A percentile compares a stretch with the other conserved stretches of the same genome.
Conservation (phyloP, 2,888 invertebrate genomes). For the Cerastoderma edule region DNA sequence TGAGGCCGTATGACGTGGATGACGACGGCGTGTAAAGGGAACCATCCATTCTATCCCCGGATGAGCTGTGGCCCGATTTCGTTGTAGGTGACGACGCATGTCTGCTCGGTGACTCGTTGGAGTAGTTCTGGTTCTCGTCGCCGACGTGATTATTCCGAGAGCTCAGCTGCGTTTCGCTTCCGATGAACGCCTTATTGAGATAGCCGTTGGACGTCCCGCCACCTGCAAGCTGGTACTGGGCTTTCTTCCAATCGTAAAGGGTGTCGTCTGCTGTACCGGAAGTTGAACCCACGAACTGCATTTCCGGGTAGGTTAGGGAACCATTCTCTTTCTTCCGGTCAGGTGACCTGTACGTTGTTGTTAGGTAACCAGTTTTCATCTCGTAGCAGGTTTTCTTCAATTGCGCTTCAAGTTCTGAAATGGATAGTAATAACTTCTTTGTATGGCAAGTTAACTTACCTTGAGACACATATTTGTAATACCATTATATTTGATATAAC, state of each 20-base stretch:
- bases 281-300: constrained; percentile 37
- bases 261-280: constrained; percentile 41
- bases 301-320: constrained; percentile 29
- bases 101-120: constrained; percentile 20
- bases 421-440: background rate
- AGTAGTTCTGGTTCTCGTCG: constrained; percentile 36
- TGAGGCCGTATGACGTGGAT: constrained; percentile 41
- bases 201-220: constrained; percentile 32
- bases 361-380: constrained; percentile 19
- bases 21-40: constrained; percentile 45
- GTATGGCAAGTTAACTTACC: too few relatives aligned
- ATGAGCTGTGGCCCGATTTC: constrained; percentile 3
- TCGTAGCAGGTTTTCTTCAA: constrained; percentile 48
- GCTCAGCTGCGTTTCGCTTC: constrained; percentile 45
- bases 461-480: too few relatives aligned
- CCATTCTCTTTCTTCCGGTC: background rate
- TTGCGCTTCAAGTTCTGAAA: constrained; percentile 53
- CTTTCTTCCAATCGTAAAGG: constrained; percentile 49
- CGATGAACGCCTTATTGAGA: constrained; percentile 46
- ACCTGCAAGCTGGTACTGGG: constrained; percentile 34
- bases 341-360: constrained; percentile 13
- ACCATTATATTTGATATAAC: too few relatives aligned
- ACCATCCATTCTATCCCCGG: constrained; percentile 15
- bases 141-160: constrained; percentile 30
- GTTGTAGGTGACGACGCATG: constrained; percentile 4